phyloP scores from a whole-genome alignment of 1,140 invertebrate species.

The Achatina immaculata region DNA sequence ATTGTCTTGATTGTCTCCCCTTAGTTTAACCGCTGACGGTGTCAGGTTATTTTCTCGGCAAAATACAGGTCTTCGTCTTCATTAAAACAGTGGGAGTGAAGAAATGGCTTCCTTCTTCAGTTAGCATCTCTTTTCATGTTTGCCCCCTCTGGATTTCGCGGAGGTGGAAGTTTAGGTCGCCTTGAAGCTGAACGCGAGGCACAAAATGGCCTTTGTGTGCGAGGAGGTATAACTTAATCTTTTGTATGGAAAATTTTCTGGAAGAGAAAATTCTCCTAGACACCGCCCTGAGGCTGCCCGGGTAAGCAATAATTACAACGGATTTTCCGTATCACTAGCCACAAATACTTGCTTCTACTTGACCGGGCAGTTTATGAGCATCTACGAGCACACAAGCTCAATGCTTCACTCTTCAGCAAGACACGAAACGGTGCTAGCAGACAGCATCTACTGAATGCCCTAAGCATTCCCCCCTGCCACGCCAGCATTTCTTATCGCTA shows the following conservation, averaged over 20 bases:
- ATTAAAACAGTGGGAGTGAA: constrained; percentile 12
- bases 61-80: constrained; percentile 13
- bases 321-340: neutral
- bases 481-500: too few species aligned
- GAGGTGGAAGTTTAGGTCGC: neutral
- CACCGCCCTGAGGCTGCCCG: neutral
- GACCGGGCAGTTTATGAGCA: neutral
- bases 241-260: neutral
- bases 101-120: neutral
- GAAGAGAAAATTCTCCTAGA: neutral
- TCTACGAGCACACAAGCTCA: neutral
- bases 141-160: neutral
- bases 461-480: too few species aligned
- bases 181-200: neutral
- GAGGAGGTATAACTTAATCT: neutral
- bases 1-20: neutral
- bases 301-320: constrained; percentile 1
- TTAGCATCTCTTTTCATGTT: neutral
- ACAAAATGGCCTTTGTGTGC: constrained; percentile 12
- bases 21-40: constrained; percentile 10
- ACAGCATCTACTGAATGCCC: too few species aligned
- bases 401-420: too few species aligned
- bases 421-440: too few species aligned
- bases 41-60: neutral
- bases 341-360: constrained; percentile 3